Percentiles rank a stretch among this genome's conserved stretches.
These are phyloP conservation scores for Lutraria rhynchaena DNA, from an alignment of 1,140 invertebrate species.

Conservation along the genomic window DNA sequence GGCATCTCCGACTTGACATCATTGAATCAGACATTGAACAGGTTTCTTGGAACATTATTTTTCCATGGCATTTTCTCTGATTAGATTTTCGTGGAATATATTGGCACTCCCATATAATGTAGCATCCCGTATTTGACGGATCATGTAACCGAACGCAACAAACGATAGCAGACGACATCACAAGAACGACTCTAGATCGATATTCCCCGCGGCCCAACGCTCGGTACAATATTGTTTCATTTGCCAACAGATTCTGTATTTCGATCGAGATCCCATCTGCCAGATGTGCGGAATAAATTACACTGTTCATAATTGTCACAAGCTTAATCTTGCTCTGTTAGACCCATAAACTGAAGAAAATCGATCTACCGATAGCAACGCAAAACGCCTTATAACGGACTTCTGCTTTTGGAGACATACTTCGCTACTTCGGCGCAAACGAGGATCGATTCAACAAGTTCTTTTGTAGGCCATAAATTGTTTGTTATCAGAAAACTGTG, in stretches of 20 bases:
- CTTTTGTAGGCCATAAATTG: constrained; percentile 38
- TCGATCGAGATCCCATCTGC: constrained; percentile 38
- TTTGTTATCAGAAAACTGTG: constrained; percentile 27
- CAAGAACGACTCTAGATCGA: constrained; percentile 1
- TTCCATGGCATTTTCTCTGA: too few species aligned
- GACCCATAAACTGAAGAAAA: constrained; percentile 38
- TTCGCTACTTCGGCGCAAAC: neutral
- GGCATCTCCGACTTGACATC: too few species aligned
- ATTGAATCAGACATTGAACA: too few species aligned
- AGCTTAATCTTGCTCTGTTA: constrained; percentile 22
- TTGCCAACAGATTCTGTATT: constrained; percentile 44
- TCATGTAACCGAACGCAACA: too few species aligned
- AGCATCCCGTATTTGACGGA: too few species aligned
- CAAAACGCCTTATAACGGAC: constrained; percentile 19
- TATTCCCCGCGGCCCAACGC: constrained; percentile 13
- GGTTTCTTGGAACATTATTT: too few species aligned
- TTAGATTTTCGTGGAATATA: too few species aligned
- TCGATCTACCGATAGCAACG: constrained; percentile 35
- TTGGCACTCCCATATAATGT: too few species aligned
- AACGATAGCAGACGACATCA: constrained; percentile 4
- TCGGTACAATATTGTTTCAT: constrained; percentile 25
- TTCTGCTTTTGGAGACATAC: constrained; percentile 16
- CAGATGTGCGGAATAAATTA: constrained; percentile 46
- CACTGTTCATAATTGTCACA: constrained; percentile 46
- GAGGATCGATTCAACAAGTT: constrained; percentile 38